Base-by-base conservation (phyloP, 2,888 invertebrate genomes). In the Melanchra persicariae region DNA sequence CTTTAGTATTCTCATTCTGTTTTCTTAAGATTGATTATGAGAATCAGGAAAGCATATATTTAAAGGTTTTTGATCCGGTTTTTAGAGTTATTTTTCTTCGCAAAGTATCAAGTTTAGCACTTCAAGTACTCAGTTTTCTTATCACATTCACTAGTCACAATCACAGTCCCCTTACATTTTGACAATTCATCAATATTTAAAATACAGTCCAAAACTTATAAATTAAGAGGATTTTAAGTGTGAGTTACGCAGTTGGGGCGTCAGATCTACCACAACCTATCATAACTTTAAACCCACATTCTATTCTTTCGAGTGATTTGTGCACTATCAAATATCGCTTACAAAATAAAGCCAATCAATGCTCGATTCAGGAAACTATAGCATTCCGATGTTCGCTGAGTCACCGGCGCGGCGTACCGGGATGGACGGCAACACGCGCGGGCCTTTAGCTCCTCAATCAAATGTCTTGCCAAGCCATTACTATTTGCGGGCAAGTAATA, bases 361-460 rank as follows among this genome's bases (percentile, higher is more conserved):
- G 83, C 80, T 83, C 87, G 85, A 86, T 87, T 87, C 93, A 93
- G 94, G 94, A 94, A 93, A 91, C 91, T 85, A 87, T 87, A 76
- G 88, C 93, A 94, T 95, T 93, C 94, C 93, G 70, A 85, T 79
- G 85, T 80, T 77, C 75, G 77, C 76, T 90, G 90, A 91, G 85
- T 91, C 90, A 89, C 67, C 30, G 60, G n/a, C 37, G 17, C 30
- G 24, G 24, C 19, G n/a, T 15, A 24, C 51, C 64, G 67, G 77
- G 74, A 77, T 77, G 79, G 66, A 61, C 71, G 59, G 70, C 68
- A 59, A 72, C 70, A 73, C 77, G 63, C 78, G 77, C 71, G 62
- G 61, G 54, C 77, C 77, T 85, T 74, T 75, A 34, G 69, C 71
- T 78, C 83, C 79, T 79, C 79, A 77, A 82, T 84, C 84, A 84